A percentile compares a stretch with the other conserved stretches of the same genome.
phyloP scores from a whole-genome alignment of 2,888 invertebrate genomes.

The Tenthredo amoena region DNA sequence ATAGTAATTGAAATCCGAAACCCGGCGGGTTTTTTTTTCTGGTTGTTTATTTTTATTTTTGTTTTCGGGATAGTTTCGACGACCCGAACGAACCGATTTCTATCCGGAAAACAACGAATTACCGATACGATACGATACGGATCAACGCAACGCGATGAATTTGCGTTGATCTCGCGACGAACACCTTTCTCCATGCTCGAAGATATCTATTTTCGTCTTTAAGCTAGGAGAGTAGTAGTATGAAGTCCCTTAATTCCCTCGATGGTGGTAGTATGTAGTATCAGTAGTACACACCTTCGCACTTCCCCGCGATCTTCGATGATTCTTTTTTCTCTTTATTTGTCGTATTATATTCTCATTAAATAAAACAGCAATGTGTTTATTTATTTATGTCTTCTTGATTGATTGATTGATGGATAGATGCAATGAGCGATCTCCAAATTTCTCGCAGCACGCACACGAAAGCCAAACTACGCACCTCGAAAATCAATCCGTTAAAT shows the following conservation, averaged over 20 bases:
- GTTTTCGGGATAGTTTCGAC: constrained; percentile 4
- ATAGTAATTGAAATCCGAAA: background rate
- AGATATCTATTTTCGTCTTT: constrained; percentile 27
- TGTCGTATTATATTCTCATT: background rate
- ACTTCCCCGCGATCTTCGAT: constrained; percentile 19
- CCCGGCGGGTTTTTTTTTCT: background rate
- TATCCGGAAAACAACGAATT: constrained; percentile 8
- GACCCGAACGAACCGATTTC: background rate
- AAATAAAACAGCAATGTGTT: background rate
- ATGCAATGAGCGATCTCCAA: background rate
- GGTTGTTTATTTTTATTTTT: background rate
- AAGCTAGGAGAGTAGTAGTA: constrained; percentile 30
- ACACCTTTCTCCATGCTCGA: constrained; percentile 21
- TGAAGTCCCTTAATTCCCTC: constrained; percentile 13
- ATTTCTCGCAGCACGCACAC: background rate
- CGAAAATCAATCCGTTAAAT: constrained; percentile 22
- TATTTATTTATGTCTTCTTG: background rate
- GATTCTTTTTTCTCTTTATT: background rate
- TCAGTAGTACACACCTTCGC: constrained; percentile 46
- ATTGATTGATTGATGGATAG: background rate
- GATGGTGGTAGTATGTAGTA: constrained; percentile 23
- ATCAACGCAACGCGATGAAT: background rate
- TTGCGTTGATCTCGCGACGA: background rate
- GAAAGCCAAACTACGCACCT: constrained; percentile 3
- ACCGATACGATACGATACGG: background rate